Evolutionary conservation across 2,888 invertebrate genomes (phyloP).

Genomic region (Theodoxus fluviatilis): DNA sequence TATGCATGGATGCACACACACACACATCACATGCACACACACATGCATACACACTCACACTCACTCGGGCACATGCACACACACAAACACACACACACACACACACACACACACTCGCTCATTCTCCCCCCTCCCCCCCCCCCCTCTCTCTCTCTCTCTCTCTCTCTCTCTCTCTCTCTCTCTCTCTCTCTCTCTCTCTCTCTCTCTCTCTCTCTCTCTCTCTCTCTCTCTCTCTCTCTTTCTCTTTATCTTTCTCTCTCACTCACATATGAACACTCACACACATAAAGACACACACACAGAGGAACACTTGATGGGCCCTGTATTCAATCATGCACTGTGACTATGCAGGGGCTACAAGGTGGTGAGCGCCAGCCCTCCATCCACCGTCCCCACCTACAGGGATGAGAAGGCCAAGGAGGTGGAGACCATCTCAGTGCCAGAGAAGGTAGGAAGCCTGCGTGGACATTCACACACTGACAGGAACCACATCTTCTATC

Average conservation of each 20-base stretch:
- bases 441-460: slow-evolving; percentile 13
- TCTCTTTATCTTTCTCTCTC: not conserved
- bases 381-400: not conserved
- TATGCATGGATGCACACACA: not conserved
- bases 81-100: not conserved
- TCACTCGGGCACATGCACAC: not conserved
- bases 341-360: too few relatives aligned
- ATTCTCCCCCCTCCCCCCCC: not conserved
- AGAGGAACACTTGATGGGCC: too few relatives aligned
- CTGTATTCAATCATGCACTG: too few relatives aligned
- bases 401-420: not conserved
- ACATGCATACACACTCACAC: not conserved
- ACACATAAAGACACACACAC: too few relatives aligned
- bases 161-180: not conserved
- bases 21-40: not conserved
- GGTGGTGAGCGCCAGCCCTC: too few relatives aligned
- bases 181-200: slow-evolving; percentile 8
- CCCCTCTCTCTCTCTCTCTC: not conserved
- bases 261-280: not conserved
- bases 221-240: slow-evolving; percentile 7
- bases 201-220: slow-evolving; percentile 14
- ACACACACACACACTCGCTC: not conserved
- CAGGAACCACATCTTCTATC: not conserved
- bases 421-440: slow-evolving; percentile 13
- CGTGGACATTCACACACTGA: too few relatives aligned